Conservation (phyloP, 2,797 vertebrate genomes). For the Dermochelys coriacea region DNA sequence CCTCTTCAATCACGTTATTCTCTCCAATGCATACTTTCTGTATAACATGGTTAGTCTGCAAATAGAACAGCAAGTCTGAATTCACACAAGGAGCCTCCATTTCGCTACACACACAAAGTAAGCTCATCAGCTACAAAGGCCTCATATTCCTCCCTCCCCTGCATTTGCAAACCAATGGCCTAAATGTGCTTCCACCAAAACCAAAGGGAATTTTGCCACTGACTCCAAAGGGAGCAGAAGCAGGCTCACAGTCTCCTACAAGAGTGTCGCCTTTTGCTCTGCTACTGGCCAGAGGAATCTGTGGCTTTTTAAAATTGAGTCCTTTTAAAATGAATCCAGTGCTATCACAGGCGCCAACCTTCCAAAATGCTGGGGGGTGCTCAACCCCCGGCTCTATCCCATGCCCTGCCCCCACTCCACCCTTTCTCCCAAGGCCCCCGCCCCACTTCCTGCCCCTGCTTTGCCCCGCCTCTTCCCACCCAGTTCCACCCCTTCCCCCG, state of each 20-base stretch:
- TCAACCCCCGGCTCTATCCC: too few relatives aligned
- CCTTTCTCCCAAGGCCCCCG: too few relatives aligned
- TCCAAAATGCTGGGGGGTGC: too few relatives aligned
- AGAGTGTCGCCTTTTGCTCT: neutral
- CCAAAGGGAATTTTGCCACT: neutral
- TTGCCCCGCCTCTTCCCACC: too few relatives aligned
- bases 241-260: neutral
- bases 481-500: too few relatives aligned
- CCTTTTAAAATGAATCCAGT: neutral
- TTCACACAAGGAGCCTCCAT: neutral
- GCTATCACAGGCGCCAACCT: neutral
- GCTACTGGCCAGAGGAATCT: neutral
- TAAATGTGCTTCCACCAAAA: neutral
- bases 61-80: slow-evolving; percentile 33
- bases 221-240: neutral
- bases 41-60: slow-evolving; percentile 87
- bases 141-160: fast-evolving
- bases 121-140: neutral
- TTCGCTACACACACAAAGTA: neutral
- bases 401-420: too few relatives aligned
- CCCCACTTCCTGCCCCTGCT: too few relatives aligned
- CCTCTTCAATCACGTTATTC: slow-evolving; percentile 90
- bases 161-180: neutral
- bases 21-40: slow-evolving; percentile 94
- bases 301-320: neutral